Evolutionary conservation across 2,113 vertebrate genomes (phyloP).

Genomic region (Lontra canadensis): DNA sequence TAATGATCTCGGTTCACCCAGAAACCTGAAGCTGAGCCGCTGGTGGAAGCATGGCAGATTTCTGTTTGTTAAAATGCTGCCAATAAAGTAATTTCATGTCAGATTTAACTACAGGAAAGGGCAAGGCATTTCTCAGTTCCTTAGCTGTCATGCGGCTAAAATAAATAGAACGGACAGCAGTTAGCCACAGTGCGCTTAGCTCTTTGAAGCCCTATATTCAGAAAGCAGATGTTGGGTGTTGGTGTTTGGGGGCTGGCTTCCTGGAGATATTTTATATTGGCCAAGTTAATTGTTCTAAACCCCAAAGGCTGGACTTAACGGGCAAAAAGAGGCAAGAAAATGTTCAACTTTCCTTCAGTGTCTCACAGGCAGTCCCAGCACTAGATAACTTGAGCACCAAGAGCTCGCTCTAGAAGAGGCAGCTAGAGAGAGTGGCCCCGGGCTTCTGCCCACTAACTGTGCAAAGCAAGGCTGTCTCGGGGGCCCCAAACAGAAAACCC

Average conservation of each 20-base stretch:
- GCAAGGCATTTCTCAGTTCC: constrained; percentile 51
- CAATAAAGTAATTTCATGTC: constrained; percentile 52
- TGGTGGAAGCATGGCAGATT: background rate
- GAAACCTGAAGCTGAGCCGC: background rate
- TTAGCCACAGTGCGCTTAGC: background rate
- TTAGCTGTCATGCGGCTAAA: constrained; percentile 29
- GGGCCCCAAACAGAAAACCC: background rate
- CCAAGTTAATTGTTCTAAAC: constrained; percentile 51
- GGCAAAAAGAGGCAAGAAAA: constrained; percentile 11
- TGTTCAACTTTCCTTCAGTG: background rate
- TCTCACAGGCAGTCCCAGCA: background rate
- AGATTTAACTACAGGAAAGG: constrained; percentile 58
- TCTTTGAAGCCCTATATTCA: constrained; percentile 46
- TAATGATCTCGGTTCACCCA: background rate
- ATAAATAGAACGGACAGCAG: background rate
- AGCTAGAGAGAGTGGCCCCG: background rate
- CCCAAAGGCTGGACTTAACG: constrained; percentile 29
- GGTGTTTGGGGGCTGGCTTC: constrained; percentile 54
- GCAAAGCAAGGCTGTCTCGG: background rate
- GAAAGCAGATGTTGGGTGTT: constrained; percentile 33
- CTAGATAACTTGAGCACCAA: background rate
- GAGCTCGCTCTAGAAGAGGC: background rate
- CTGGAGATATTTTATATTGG: constrained; percentile 41
- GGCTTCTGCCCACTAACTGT: background rate
- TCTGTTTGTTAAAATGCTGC: constrained; percentile 50